These are phyloP conservation scores for Augiades crinisus DNA, from an alignment of 2,888 invertebrate species.

Conservation along the genomic window DNA sequence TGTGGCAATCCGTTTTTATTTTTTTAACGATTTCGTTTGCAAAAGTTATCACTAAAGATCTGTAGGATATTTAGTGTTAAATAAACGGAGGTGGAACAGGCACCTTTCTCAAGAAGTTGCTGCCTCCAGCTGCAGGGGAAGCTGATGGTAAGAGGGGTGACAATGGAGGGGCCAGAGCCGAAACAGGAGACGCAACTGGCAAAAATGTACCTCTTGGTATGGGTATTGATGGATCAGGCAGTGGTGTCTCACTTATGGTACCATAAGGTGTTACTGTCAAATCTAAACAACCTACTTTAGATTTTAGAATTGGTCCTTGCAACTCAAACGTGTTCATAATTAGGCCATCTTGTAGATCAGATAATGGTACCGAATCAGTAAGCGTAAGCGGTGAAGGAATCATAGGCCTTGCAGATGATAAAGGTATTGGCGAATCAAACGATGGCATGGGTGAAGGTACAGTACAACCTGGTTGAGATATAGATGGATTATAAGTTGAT, in stretches of 20 bases:
- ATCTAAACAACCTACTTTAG: constrained; percentile 35
- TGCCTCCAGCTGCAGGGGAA: constrained; percentile 40
- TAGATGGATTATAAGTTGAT: no score
- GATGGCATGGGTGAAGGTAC: neutral
- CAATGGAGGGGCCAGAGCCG: constrained; percentile 41
- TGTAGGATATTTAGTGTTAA: constrained; percentile 30
- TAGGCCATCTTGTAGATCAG: neutral
- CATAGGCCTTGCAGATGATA: neutral
- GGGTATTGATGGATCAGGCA: constrained; percentile 25
- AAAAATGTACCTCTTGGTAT: constrained; percentile 43
- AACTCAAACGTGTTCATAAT: neutral
- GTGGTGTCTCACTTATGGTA: constrained; percentile 27
- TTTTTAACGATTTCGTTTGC: neutral
- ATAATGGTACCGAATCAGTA: neutral
- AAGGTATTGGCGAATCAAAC: no score
- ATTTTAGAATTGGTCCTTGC: constrained; percentile 20
- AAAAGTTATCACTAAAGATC: neutral
- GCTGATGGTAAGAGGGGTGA: constrained; percentile 41
- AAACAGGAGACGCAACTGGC: constrained; percentile 53
- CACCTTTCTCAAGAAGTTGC: constrained; percentile 55
- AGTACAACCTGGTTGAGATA: no score
- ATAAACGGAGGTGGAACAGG: constrained; percentile 60
- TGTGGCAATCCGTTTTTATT: no score
- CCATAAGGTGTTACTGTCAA: constrained; percentile 28
- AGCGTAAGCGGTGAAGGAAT: constrained; percentile 3